Conservation (phyloP, 2,888 invertebrate genomes). For the Nysson spinosus region DNA sequence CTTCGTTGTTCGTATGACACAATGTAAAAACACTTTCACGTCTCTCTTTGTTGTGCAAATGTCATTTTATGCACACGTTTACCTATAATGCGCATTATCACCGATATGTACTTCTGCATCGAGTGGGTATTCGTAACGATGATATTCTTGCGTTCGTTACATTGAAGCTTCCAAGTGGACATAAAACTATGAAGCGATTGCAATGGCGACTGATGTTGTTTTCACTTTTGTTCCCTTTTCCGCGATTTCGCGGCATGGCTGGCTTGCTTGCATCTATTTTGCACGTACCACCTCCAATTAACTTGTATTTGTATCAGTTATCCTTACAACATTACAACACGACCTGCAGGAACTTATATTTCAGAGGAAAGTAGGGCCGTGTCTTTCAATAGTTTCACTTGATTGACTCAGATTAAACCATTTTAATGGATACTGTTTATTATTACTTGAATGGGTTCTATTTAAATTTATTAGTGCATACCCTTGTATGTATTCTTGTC, state of each 20-base stretch:
- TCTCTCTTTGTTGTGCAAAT: conserved; percentile 25
- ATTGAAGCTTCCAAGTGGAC: conserved; percentile 19
- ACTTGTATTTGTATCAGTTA: conserved; percentile 4
- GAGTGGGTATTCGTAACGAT: too few species aligned
- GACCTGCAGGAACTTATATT: conserved; percentile 2
- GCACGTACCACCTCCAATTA: conserved; percentile 58
- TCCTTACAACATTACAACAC: conserved; percentile 1
- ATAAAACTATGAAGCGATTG: conserved; percentile 4
- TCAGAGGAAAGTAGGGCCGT: not conserved
- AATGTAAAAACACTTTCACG: conserved; percentile 30
- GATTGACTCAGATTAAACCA: too few species aligned
- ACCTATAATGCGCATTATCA: conserved; percentile 25
- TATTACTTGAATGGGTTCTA: too few species aligned
- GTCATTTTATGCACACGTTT: conserved; percentile 32
- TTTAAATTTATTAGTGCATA: too few species aligned
- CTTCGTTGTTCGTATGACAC: conserved; percentile 39
- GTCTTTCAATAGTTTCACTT: too few species aligned
- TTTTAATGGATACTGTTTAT: too few species aligned
- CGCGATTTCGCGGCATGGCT: conserved; percentile 44
- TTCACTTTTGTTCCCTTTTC: conserved; percentile 5
- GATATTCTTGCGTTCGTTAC: conserved; percentile 28
- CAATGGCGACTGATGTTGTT: conserved; percentile 6
- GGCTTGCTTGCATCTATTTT: conserved; percentile 64
- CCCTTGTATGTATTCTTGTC: too few species aligned
- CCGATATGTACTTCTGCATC: conserved; percentile 14